A percentile compares a stretch with the other conserved stretches of the same genome.
Evolutionary conservation across 2,113 vertebrate species (phyloP).

Genomic region (Ceratotherium simum): DNA sequence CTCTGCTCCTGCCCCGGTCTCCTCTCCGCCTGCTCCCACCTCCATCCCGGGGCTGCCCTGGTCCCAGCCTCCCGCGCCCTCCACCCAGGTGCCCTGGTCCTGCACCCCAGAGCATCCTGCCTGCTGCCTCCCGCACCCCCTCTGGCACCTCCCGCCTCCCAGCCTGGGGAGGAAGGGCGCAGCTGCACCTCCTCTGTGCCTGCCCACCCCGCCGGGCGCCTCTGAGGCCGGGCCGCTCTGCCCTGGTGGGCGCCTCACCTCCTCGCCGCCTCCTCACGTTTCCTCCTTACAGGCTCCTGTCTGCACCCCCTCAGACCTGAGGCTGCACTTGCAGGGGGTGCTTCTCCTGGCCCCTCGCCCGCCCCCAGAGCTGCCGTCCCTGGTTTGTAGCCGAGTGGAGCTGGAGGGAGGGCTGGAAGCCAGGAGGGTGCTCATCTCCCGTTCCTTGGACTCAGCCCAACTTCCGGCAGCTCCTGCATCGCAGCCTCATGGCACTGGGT

Average conservation of each 20-base stretch:
- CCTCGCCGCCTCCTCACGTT: slow-evolving; percentile 79
- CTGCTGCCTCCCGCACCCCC: slow-evolving; percentile 58
- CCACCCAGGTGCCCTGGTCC: slow-evolving; percentile 50
- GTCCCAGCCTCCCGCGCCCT: slow-evolving; percentile 30
- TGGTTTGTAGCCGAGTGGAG: slow-evolving; percentile 77
- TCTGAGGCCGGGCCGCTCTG: slow-evolving; percentile 51
- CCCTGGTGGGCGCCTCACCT: background rate
- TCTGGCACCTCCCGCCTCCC: slow-evolving; percentile 36
- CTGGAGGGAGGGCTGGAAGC: slow-evolving; percentile 75
- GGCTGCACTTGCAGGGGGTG: slow-evolving; percentile 83
- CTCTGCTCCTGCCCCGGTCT: slow-evolving; percentile 79
- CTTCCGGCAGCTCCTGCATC: background rate
- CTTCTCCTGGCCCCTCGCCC: slow-evolving; percentile 70
- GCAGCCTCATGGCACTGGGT: background rate
- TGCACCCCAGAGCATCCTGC: slow-evolving; percentile 51
- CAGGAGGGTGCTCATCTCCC: slow-evolving; percentile 55
- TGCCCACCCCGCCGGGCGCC: background rate
- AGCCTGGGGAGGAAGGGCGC: slow-evolving; percentile 14
- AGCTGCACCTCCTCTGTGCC: background rate
- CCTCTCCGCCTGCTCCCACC: slow-evolving; percentile 78
- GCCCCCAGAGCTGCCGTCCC: slow-evolving; percentile 78
- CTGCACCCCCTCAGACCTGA: slow-evolving; percentile 80
- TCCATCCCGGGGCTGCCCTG: slow-evolving; percentile 58
- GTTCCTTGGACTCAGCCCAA: background rate
- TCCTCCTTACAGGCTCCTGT: slow-evolving; percentile 85